These are phyloP conservation scores for Nyctibius grandis DNA, from an alignment of 2,797 vertebrate genomes.

Conservation along the genomic window DNA sequence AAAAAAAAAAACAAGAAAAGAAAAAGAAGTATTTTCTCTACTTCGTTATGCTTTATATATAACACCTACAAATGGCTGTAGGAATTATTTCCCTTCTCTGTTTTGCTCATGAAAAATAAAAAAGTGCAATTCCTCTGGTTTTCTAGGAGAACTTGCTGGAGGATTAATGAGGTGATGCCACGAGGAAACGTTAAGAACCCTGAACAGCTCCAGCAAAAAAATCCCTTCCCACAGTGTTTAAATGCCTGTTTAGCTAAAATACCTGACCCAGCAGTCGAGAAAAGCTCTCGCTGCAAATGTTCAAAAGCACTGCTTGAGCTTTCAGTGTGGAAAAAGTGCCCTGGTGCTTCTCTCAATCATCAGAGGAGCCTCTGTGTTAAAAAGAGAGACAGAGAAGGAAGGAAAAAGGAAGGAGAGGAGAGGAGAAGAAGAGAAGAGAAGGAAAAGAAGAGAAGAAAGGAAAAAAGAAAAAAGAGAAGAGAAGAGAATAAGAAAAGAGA, in stretches of 20 bases:
- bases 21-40: not conserved
- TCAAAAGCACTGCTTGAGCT: not conserved
- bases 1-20: no score
- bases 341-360: not conserved
- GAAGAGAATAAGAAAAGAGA: no score
- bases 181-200: constrained; percentile 1
- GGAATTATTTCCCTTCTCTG: not conserved
- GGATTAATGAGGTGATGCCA: constrained; percentile 33
- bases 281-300: not conserved
- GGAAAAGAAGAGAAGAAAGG: accelerated
- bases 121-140: not conserved
- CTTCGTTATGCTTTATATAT: not conserved
- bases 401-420: no score
- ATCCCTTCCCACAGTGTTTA: not conserved
- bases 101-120: not conserved
- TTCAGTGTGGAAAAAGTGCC: not conserved
- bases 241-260: constrained; percentile 1
- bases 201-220: constrained; percentile 15
- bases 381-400: not conserved
- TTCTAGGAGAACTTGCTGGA: not conserved
- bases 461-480: not conserved
- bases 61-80: not conserved
- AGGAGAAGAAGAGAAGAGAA: accelerated
- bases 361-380: not conserved
- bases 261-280: not conserved